Base-by-base conservation (phyloP, 2,888 invertebrate species). In the Serrognathus titanus region DNA sequence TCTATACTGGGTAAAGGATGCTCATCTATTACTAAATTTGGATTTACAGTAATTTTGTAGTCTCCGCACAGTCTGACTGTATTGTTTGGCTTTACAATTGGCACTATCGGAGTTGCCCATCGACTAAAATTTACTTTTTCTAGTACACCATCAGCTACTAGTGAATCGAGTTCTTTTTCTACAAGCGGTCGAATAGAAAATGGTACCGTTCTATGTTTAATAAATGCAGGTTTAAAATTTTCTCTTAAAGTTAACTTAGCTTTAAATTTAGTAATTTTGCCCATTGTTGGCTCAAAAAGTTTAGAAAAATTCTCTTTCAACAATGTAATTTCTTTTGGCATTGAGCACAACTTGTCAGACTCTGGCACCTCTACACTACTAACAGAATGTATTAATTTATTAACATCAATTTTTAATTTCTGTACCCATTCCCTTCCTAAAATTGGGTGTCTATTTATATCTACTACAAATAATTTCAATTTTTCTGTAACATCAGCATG, bases 71-170 rank as follows among this genome's bases (percentile, higher is more conserved):
- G 58, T 40, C 69, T 57, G 3, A 73, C 59, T 6, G 40, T 35
- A 3, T 63, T 63, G 48, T 67, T 55, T 13, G 60, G 57, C 59
- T 72, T 72, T 2, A 61, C 49, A 11, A 73, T 67, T 3, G 67
- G 66, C 1, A 72, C 72, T 13, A 71, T 66, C 1, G 73, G 71
- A 8, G 72, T 71, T n/a, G 67, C 70, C 69, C 71, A 72, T 38
- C 71, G 66, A 20, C 69, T 69, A 12, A 48, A 48, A 11, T 70
- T 48, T 41, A 65, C 51, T 24, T 55, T 50, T 58, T 61, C 51
- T 59, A 63, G 13, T 60, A 66, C 64, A 49, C 63, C 55, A 47
- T 56, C 41, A 59, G 62, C 35, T n/a, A n/a, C n/a, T n/a, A n/a
- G n/a, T n/a, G n/a, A n/a, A n/a, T n/a, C n/a, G n/a, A n/a, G n/a